phyloP scores from a whole-genome alignment of 2,113 vertebrate species.

The Abramis brama region DNA sequence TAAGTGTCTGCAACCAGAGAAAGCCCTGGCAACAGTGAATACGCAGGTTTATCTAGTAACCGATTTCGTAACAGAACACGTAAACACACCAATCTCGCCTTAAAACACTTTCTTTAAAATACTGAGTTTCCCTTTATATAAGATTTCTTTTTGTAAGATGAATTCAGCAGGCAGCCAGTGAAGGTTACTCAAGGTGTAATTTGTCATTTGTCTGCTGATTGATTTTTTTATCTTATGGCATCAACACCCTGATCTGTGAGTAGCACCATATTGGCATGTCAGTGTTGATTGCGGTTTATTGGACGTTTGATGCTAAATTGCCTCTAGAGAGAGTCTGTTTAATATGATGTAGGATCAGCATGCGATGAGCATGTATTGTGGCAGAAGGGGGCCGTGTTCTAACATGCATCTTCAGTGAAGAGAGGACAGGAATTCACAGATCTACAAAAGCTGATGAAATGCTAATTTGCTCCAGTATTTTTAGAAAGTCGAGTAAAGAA shows the following conservation, averaged over 20 bases:
- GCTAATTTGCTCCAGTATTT: constrained; percentile 42
- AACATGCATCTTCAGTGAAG: constrained; percentile 50
- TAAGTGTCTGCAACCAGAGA: background rate
- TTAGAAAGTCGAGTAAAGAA: background rate
- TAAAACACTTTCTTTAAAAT: background rate
- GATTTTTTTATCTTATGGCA: constrained; percentile 42
- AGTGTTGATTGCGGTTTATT: constrained; percentile 45
- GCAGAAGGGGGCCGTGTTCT: background rate
- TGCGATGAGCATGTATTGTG: constrained; percentile 28
- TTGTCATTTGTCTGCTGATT: constrained; percentile 34
- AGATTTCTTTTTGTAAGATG: background rate
- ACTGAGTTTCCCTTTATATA: background rate
- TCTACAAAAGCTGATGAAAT: constrained; percentile 66
- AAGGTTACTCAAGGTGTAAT: constrained; percentile 29
- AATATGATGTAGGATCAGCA: constrained; percentile 39
- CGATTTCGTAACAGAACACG: background rate
- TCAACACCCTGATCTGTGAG: constrained; percentile 5
- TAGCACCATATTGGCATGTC: constrained; percentile 31
- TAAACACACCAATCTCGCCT: background rate
- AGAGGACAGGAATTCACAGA: constrained; percentile 65
- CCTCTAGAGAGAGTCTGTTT: constrained; percentile 5
- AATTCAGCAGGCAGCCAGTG: constrained; percentile 15
- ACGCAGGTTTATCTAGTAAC: background rate
- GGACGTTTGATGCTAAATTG: constrained; percentile 48
- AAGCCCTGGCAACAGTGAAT: background rate